Evolutionary conservation across 2,113 vertebrate genomes (phyloP).

Genomic region (Stictonetta naevosa): DNA sequence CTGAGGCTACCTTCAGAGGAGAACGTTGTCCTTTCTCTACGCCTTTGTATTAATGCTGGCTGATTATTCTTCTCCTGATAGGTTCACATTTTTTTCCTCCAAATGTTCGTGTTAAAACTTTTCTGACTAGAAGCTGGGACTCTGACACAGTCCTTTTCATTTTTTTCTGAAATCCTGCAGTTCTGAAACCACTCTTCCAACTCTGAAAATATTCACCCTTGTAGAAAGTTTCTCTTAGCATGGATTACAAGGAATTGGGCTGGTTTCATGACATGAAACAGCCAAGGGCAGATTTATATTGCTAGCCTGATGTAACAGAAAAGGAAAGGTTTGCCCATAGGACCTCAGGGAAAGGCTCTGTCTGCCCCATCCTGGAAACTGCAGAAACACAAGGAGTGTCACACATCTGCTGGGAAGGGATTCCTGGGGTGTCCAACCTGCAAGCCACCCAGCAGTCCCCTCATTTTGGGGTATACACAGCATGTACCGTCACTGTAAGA

Average conservation of each 20-base stretch:
- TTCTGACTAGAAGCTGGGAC: background rate
- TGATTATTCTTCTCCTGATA: background rate
- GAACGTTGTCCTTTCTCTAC: background rate
- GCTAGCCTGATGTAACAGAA: background rate
- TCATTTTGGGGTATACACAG: background rate
- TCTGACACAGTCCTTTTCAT: background rate
- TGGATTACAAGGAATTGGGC: background rate
- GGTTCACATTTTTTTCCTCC: background rate
- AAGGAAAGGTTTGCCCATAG: background rate
- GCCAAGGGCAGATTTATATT: background rate
- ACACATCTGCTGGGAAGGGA: background rate
- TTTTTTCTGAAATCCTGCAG: background rate
- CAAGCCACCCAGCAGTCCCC: background rate
- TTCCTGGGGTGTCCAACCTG: background rate
- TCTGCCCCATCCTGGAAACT: background rate
- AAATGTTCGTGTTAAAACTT: background rate
- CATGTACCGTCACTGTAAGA: background rate
- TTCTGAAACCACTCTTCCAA: background rate
- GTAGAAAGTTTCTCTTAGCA: background rate
- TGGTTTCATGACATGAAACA: background rate
- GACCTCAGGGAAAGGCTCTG: rapidly evolving
- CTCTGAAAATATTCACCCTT: background rate
- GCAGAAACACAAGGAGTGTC: rapidly evolving
- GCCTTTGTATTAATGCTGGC: background rate
- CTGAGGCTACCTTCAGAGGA: background rate